Conservation (phyloP, 2,888 invertebrate genomes). For the Thysanoteuthis rhombus region DNA sequence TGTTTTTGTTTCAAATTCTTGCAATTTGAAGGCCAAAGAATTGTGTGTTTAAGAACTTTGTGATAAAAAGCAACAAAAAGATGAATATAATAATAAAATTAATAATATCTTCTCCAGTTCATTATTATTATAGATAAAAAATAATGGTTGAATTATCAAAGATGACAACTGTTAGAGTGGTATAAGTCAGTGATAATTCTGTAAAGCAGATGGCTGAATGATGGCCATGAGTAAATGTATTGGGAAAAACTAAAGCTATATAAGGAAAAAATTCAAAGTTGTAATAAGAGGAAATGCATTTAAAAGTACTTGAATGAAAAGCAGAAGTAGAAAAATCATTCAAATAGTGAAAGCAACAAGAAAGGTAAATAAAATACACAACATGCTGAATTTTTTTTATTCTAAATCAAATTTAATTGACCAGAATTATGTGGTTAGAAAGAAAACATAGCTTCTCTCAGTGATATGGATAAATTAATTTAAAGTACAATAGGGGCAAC, state of each 20-base stretch:
- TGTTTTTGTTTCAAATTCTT: no score
- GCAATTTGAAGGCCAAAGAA: not conserved
- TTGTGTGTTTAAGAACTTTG: not conserved
- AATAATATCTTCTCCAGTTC: no score
- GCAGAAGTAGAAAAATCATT: not conserved
- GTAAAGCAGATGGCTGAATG: no score
- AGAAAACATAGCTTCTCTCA: no score
- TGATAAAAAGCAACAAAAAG: not conserved
- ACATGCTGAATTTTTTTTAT: not conserved
- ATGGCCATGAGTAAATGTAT: not conserved
- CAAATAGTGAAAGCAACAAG: not conserved
- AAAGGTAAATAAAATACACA: not conserved
- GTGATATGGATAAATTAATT: no score
- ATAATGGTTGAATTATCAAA: no score
- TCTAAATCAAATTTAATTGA: not conserved
- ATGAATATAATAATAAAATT: no score
- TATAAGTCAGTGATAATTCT: no score
- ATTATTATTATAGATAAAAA: no score
- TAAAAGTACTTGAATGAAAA: not conserved
- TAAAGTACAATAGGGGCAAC: no score
- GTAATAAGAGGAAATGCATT: not conserved
- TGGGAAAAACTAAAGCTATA: not conserved
- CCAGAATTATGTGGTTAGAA: no score
- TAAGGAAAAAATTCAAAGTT: not conserved
- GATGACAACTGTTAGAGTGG: no score